Evolutionary conservation across 1,140 invertebrate species (phyloP), one percentile per base, ranked within the genome.

Genomic region (Chironomus striatipennis): DNA sequence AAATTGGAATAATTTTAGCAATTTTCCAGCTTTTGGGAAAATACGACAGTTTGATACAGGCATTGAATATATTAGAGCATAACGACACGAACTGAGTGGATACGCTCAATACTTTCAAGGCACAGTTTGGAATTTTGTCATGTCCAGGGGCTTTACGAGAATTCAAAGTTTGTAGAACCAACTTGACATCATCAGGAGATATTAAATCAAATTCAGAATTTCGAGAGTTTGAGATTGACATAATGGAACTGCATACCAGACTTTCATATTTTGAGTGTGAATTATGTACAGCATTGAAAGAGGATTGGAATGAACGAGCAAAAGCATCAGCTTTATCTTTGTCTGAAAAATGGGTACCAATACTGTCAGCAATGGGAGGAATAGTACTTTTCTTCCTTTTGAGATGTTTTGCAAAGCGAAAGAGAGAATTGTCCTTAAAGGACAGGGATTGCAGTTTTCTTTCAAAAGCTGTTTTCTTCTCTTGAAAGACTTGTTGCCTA

Each of bases 1-100:
- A 78, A 34, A 85, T 80, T 0, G 79, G 76, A 12, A 83, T 77
- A 7, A 83, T 76, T 5, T 75, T 80, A 2, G 79, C 82, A 17
- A 76, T 74, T 79, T 84, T 84, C 81, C 80, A 83, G 1, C 7
- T 0, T 0, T 12, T 2, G 0, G 81, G 78, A 73, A 82, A 83
- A 64, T 83, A 79, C 7, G 67, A 42, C 1, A 79, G 42, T 75
- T 74, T 78, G 0, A 83, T 21, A n/a, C 75, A 75, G 9, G 74
- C 77, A 73, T 82, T 82, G 12, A 77, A 76, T 18, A 79, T 8
- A 8, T 67, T 4, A 67, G 9, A 12, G 15, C 43, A 8, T 47
- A 12, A 47, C 9, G 43, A 12, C 9, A 15, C 2, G 43, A 47
- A 12, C 15, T 47, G 9, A 15, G 43, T 47, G 15, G 43, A n/a